Conservation (phyloP, 1,140 invertebrate species). For the Paracyclopina nana region DNA sequence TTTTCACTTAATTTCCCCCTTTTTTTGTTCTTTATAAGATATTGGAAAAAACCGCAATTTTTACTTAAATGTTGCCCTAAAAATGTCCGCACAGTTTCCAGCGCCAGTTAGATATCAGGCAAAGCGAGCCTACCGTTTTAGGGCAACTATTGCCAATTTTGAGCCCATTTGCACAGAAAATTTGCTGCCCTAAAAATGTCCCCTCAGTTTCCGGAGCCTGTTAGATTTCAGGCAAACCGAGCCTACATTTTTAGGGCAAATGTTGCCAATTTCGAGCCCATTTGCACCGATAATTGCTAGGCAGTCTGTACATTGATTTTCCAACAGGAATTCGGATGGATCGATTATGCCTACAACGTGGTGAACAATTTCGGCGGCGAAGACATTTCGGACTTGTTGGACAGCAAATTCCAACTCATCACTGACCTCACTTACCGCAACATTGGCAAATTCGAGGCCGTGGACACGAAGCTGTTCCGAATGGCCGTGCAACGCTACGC, state of each 20-base stretch:
- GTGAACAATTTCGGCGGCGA: background rate
- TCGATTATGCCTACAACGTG: background rate
- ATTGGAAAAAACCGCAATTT: no score
- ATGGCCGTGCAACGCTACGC: background rate
- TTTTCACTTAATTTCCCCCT: no score
- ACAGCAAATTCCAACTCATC: slow-evolving; percentile 1
- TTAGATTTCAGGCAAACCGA: background rate
- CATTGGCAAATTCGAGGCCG: background rate
- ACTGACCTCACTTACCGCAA: background rate
- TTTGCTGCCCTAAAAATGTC: background rate
- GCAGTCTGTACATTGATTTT: background rate
- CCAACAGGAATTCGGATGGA: slow-evolving; percentile 1
- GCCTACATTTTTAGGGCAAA: background rate
- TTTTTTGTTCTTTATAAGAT: no score
- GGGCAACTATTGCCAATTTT: no score
- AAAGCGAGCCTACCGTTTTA: no score
- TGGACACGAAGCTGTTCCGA: slow-evolving; percentile 5
- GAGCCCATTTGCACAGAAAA: no score
- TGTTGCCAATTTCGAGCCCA: no score
- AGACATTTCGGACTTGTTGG: background rate
- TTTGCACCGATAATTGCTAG: no score
- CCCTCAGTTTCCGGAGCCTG: background rate
- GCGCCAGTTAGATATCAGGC: no score
- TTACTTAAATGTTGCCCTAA: no score
- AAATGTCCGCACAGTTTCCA: no score